A percentile compares a stretch with the other conserved stretches of the same genome.
phyloP scores from a whole-genome alignment of 2,113 vertebrate species.

The Megaceryle maxima region DNA sequence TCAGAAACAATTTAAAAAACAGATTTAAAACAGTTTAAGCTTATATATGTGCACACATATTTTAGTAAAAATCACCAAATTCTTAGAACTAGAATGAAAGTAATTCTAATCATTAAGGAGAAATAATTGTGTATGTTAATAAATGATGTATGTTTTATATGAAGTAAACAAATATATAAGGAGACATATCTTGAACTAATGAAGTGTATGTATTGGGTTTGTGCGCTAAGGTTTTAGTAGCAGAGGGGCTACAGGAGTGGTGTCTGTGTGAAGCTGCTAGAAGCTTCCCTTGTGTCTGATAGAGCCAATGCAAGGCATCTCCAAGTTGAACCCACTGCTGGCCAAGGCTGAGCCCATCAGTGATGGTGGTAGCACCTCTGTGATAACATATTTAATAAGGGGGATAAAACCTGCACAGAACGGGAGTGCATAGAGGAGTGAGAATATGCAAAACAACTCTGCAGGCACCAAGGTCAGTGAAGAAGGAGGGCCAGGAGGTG shows the following conservation, averaged over 20 bases:
- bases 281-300: fast-evolving
- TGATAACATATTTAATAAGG: neutral
- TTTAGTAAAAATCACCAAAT: neutral
- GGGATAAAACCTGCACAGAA: neutral
- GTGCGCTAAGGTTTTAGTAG: neutral
- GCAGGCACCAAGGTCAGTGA: neutral
- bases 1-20: neutral
- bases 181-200: neutral
- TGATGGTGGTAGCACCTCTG: neutral
- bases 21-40: neutral
- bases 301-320: fast-evolving
- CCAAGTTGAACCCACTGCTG: fast-evolving
- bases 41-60: neutral
- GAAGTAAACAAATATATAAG: neutral
- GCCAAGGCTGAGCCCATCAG: neutral
- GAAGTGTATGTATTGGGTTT: neutral
- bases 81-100: neutral
- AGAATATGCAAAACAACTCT: neutral
- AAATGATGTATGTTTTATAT: neutral
- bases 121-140: neutral
- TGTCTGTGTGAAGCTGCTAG: neutral
- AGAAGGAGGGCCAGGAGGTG: neutral
- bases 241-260: neutral
- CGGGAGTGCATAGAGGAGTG: neutral
- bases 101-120: neutral